These are phyloP conservation scores for Euura lappo DNA, from an alignment of 1,140 invertebrate species.

Conservation along the genomic window DNA sequence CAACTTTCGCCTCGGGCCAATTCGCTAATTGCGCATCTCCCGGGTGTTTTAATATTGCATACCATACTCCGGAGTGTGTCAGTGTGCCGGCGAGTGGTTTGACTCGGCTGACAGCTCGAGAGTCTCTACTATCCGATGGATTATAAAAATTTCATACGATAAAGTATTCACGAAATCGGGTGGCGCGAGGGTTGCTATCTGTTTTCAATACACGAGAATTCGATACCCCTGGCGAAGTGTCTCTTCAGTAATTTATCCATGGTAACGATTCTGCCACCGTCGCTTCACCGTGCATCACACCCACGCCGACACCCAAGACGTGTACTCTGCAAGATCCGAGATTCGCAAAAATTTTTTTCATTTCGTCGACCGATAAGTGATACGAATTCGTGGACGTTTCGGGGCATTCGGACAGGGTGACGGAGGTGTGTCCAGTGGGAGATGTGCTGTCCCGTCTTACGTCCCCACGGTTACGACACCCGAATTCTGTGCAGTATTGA, in stretches of 20 bases:
- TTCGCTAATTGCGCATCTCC: neutral
- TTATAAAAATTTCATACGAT: constrained; percentile 3
- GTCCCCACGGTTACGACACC: constrained; percentile 20
- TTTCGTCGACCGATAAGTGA: too few species aligned
- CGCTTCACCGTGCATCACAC: neutral
- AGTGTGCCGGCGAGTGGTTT: neutral
- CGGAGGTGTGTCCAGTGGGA: neutral
- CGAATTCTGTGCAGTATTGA: constrained; percentile 38
- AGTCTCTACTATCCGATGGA: neutral
- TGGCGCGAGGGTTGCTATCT: neutral
- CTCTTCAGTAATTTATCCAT: neutral
- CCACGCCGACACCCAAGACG: too few species aligned
- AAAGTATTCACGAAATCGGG: neutral
- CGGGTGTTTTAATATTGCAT: neutral
- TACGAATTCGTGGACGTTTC: too few species aligned
- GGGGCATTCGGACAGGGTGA: neutral
- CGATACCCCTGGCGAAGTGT: neutral
- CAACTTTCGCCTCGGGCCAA: neutral
- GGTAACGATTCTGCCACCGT: neutral
- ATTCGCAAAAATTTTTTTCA: too few species aligned
- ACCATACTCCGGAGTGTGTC: neutral
- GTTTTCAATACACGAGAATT: constrained; percentile 6
- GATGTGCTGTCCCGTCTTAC: neutral
- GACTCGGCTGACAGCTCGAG: neutral
- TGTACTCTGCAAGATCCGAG: too few species aligned